Percentiles rank a stretch among this genome's conserved stretches.
These are phyloP conservation scores for Hemistola chrysoprasaria DNA, from an alignment of 2,888 invertebrate species.

Conservation along the genomic window DNA sequence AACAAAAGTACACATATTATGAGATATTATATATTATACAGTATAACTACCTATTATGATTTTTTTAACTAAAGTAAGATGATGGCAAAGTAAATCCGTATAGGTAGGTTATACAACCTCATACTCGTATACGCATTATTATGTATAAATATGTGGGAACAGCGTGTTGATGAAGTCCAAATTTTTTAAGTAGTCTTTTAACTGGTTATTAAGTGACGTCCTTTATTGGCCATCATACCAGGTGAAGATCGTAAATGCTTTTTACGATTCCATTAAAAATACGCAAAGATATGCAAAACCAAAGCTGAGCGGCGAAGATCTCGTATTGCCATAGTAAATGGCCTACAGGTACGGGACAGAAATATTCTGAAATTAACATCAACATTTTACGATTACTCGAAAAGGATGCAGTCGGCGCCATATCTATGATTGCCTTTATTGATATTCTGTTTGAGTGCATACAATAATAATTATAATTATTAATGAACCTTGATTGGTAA, in stretches of 20 bases:
- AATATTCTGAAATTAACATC: slow-evolving; percentile 33
- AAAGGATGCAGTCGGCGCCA: slow-evolving; percentile 16
- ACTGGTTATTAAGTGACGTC: slow-evolving; percentile 11
- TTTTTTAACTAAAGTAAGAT: no score
- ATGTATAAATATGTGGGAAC: not conserved
- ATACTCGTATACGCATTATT: no score
- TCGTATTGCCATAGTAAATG: slow-evolving; percentile 34
- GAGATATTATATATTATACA: no score
- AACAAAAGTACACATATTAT: no score
- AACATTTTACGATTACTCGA: slow-evolving; percentile 32
- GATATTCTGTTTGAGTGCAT: slow-evolving; percentile 4
- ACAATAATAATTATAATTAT: slow-evolving; percentile 3
- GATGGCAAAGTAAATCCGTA: no score
- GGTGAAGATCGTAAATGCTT: slow-evolving; percentile 27
- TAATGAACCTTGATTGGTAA: not conserved
- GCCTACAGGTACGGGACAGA: slow-evolving; percentile 23
- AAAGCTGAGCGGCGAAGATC: slow-evolving; percentile 28
- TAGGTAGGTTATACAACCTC: no score
- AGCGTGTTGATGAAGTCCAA: slow-evolving; percentile 4
- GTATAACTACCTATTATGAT: no score
- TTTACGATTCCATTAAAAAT: slow-evolving; percentile 38
- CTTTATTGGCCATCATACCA: slow-evolving; percentile 1
- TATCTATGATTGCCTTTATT: slow-evolving; percentile 25
- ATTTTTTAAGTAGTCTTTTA: slow-evolving; percentile 11
- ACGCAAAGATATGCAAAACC: slow-evolving; percentile 34